Evolutionary conservation across 2,888 invertebrate genomes (phyloP), one percentile per base, ranked within the genome.

Genomic region (Melanchra persicariae): DNA sequence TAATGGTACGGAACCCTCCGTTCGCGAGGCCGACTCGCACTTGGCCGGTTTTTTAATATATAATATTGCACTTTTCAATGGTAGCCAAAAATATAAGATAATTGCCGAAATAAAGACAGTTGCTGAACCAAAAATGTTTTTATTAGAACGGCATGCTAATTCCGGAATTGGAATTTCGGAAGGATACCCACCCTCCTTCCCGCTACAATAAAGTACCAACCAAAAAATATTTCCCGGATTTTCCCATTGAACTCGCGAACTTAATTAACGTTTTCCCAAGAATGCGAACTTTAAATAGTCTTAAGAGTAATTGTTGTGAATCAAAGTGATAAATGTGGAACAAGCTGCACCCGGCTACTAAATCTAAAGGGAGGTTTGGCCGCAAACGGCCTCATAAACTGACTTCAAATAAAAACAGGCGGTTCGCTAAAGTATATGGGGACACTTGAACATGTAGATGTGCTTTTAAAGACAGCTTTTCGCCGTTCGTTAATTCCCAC

Each of bases 181-280:
- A 61, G 34, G 34, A 40, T 54, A 45, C 60, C 60, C 61, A 37
- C 30, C 61, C 63, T 60, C 45, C 30, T 30, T 34, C 34, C 19
- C 22, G 22, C 43, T 1, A 62, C 37, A 54, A 40, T 79, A 65
- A 68, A 77, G 59, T 55, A 51, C 51, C 59, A 74, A 68, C 63
- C 79, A 68, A 67, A 82, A 82, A 70, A 70, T 66, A 9, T 55
- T n/a, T 24, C 52, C 26, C 51, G 26, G 34, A 51, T 62, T 77
- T 65, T 43, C 69, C 62, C 57, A 68, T 61, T 37, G 63, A 73
- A 67, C 34, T 40, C 88, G 87, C 86, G 73, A 87, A 89, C 89
- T 91, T 90, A 91, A 93, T 93, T 93, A 92, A 91, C 88, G 91
- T 92, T 91, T 88, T 82, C 85, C 84, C 84, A 88, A 84, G 82